A percentile compares a stretch with the other conserved stretches of the same genome.
phyloP scores from a whole-genome alignment of 2,888 invertebrate species.

The Danaus chrysippus region DNA sequence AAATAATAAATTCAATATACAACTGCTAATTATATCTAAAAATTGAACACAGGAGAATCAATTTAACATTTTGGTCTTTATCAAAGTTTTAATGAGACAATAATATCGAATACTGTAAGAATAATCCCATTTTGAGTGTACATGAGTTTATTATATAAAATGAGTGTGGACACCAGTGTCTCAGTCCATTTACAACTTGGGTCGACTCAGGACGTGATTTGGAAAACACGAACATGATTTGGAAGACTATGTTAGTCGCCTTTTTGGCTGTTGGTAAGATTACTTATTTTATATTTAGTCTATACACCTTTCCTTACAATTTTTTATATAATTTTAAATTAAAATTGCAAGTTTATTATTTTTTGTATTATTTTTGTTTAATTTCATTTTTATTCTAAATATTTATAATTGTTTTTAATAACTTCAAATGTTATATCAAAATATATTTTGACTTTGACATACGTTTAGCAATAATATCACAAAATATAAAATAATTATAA shows the following conservation, averaged over 20 bases:
- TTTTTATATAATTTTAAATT: neutral
- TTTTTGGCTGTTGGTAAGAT: conserved; percentile 53
- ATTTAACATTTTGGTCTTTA: no score
- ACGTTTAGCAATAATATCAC: no score
- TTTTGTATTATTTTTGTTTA: no score
- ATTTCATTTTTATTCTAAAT: no score
- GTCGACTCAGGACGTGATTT: conserved; percentile 28
- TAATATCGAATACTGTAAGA: conserved; percentile 23
- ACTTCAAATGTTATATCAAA: no score
- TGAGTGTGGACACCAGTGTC: conserved; percentile 32
- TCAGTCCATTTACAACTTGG: conserved; percentile 45
- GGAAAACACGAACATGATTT: conserved; percentile 46
- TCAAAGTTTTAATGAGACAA: conserved; percentile 9
- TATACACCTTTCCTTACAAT: neutral
- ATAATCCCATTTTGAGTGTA: conserved; percentile 33
- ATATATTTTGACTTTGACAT: no score
- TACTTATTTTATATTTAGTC: conserved; percentile 1
- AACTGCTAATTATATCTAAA: no score
- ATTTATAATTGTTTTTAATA: no score
- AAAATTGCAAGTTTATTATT: no score
- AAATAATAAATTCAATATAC: no score
- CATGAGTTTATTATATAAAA: conserved; percentile 39
- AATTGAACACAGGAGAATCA: no score
- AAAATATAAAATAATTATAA: no score
- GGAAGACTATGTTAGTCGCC: conserved; percentile 48